Base-by-base conservation (phyloP, 1,140 invertebrate genomes). In the Lordiphosa clarofinis region DNA sequence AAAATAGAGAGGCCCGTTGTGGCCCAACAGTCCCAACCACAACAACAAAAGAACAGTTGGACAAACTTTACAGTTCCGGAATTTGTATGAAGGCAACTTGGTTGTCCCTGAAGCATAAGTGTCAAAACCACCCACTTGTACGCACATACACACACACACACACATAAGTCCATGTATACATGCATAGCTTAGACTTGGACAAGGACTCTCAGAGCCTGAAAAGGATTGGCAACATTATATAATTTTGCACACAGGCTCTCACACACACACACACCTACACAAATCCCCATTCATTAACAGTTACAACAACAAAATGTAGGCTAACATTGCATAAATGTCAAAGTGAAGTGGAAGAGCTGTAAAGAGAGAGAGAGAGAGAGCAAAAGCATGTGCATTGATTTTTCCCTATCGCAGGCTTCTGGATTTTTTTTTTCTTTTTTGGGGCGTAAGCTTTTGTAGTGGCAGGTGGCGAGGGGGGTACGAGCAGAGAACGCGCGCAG, bases 271-370 rank as follows among this genome's bases (percentile, higher is more conserved):
- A 47, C 53, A 54, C 56, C 56, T 6, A 21, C 10, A 10, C 24
- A 28, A 28, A 7, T 28, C 11, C 9, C 13, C 33, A 63, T 71
- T 68, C 44, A 71, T 71, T 67, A 63, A 67, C 58, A 71, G 49
- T 50, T 53, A 39, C 37, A 52, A 50, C 11, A 63, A 39, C 5
- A n/a, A 56, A 52, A 70, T 70, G 52, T 66, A 60, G 62, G 66
- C 56, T 70, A 60, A 33, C 66, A 61, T 70, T 71, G 68, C 68
- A 71, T 71, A 71, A 67, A 71, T 71, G 64, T 67, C 64, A 71
- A 57, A 71, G 63, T 62, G 67, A n/a, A 15, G 33, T 36, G 21
- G 43, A 19, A 50, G 48, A 46, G 46, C 28, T 8, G 5, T n/a
- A 5, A 12, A 15, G 15, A 56, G 19, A n/a, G 13, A 47, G 19